Percentiles rank a stretch among this genome's conserved stretches.
Evolutionary conservation across 2,113 vertebrate species (phyloP).

Genomic region (Embiotoca jacksoni): DNA sequence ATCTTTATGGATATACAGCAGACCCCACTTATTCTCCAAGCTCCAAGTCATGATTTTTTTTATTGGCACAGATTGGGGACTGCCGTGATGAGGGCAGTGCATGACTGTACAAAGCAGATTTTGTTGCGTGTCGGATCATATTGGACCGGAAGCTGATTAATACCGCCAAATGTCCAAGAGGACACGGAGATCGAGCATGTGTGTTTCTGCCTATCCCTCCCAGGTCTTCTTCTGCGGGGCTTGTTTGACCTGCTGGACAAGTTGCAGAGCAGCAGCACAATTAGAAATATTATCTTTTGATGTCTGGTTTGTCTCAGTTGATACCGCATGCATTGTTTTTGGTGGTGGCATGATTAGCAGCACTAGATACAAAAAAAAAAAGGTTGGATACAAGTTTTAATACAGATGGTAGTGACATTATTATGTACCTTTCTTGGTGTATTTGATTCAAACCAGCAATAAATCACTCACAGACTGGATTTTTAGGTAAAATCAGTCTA

Average conservation of each 20-base stretch:
- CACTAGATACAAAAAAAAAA: too few relatives aligned
- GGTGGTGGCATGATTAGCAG: background rate
- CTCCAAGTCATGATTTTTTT: too few relatives aligned
- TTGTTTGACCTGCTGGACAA: slow-evolving; percentile 62
- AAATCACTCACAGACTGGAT: background rate
- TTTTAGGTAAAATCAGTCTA: background rate
- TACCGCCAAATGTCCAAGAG: background rate
- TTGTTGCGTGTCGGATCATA: background rate
- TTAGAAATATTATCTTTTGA: background rate
- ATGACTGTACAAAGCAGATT: background rate
- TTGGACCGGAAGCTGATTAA: slow-evolving; percentile 11
- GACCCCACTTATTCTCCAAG: too few relatives aligned
- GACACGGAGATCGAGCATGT: slow-evolving; percentile 5
- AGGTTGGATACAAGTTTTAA: background rate
- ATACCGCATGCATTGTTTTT: background rate
- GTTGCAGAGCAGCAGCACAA: slow-evolving; percentile 21
- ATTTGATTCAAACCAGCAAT: background rate
- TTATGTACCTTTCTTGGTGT: background rate
- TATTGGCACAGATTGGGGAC: background rate
- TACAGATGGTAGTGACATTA: too few relatives aligned
- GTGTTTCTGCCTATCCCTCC: slow-evolving; percentile 11
- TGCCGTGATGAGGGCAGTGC: background rate
- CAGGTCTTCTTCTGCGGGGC: slow-evolving; percentile 12
- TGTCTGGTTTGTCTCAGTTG: slow-evolving; percentile 1
- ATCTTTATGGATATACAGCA: too few relatives aligned